Base-by-base conservation (phyloP, 2,888 invertebrate genomes). In the Ceramica pisi region DNA sequence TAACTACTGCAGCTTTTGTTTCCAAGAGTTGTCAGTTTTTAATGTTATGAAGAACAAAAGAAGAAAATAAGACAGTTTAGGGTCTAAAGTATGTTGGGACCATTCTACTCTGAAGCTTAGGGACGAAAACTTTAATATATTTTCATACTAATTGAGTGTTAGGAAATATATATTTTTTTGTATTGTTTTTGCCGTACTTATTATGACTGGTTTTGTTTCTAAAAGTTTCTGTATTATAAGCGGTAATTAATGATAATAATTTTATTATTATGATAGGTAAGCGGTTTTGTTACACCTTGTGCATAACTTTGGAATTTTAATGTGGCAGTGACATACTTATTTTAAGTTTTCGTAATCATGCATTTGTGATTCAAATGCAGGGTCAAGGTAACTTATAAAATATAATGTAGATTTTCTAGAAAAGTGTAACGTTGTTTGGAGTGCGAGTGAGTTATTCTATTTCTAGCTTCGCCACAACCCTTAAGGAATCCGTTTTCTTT, bases 271-370 rank as follows among this genome's bases (percentile, higher is more conserved):
- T n/a, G n/a, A n/a, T n/a, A n/a, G n/a, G n/a, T n/a, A n/a, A n/a
- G n/a, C n/a, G n/a, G 35, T 51, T 31, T 63, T 23, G 10, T 41
- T 23, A 35, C 16, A 53, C 8, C 14, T 53, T 26, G n/a, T 53
- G 35, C 14, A 44, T 51, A 44, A 0, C 1, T 64, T 35, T 53
- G 19, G 10, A 38, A 14, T 46, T 75, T 35, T 46, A 26, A 12
- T 38, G 26, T 66, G 71, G 21, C 76, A 55, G 67, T 66, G 53
- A 76, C 46, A 31, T 67, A 67, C 38, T 21, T 46, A 67, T 21
- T 6, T 10, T 31, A 16, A 19, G 26, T 38, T 76, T 75, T 55
- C 46, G 26, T 75, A 71, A 71, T 75, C 1, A 46, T 31, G 6
- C 10, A 31, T 21, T 53, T 26, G 26, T 44, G 16, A 75, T 53